phyloP scores from a whole-genome alignment of 92 coral and sea anemone genomes.

The Siderastrea radians region DNA sequence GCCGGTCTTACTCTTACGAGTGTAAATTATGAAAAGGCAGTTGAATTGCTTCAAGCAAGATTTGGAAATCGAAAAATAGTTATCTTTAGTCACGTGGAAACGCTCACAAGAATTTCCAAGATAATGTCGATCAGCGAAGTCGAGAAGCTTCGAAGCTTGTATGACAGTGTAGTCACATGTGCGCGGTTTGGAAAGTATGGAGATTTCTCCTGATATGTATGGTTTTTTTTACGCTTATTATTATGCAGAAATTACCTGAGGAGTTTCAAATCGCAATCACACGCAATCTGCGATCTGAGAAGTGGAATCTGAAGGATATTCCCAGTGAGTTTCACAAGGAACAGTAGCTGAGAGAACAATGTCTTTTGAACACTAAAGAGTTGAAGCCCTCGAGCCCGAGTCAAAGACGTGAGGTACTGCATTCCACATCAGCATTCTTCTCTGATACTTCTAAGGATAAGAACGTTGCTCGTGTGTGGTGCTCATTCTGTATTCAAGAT shows the following conservation, averaged over 20 bases:
- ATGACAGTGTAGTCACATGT: slow-evolving; percentile 31
- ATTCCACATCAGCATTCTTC: background rate
- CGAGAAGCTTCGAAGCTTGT: slow-evolving; percentile 30
- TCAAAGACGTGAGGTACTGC: background rate
- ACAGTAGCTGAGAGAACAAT: slow-evolving; percentile 54
- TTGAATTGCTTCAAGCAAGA: too few relatives aligned
- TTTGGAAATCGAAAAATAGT: too few relatives aligned
- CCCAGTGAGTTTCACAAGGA: slow-evolving; percentile 38
- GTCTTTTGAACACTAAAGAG: slow-evolving; percentile 5
- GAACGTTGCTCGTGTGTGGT: background rate
- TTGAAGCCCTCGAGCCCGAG: background rate
- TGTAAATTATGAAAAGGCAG: too few relatives aligned
- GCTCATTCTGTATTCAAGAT: slow-evolving; percentile 29
- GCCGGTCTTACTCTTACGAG: too few relatives aligned
- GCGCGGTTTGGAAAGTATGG: slow-evolving; percentile 12
- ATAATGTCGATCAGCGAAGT: background rate
- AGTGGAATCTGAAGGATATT: slow-evolving; percentile 46
- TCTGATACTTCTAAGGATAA: background rate
- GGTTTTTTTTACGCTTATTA: slow-evolving; percentile 51
- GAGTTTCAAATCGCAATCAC: background rate
- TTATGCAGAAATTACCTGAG: slow-evolving; percentile 26
- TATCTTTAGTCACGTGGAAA: background rate
- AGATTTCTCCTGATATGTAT: slow-evolving; percentile 41
- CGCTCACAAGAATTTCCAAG: background rate
- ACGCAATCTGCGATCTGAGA: slow-evolving; percentile 37